Evolutionary conservation across 2,888 invertebrate genomes (phyloP).

Genomic region (Agrochola macilenta): DNA sequence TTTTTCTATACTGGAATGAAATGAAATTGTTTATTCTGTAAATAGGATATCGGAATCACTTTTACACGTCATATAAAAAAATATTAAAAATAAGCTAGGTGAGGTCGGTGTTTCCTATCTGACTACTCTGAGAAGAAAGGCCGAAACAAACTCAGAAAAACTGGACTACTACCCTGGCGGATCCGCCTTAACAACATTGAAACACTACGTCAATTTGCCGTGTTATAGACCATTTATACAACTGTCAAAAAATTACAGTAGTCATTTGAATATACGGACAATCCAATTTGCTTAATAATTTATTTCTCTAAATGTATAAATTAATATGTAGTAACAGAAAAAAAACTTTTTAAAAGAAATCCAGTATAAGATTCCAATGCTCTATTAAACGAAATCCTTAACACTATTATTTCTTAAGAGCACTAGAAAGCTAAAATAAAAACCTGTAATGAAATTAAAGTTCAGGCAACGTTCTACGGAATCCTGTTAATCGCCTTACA

Average conservation of each 20-base stretch:
- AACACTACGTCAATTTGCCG: no score
- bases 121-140: no score
- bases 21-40: no score
- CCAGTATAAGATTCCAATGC: neutral
- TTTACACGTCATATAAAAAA: no score
- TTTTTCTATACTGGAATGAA: no score
- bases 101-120: no score
- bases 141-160: no score
- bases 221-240: neutral
- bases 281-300: neutral
- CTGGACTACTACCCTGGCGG: no score
- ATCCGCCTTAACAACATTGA: no score
- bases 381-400: neutral
- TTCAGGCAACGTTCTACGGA: slow-evolving; percentile 56
- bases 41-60: no score
- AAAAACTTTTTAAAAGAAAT: slow-evolving; percentile 12
- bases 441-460: slow-evolving; percentile 61
- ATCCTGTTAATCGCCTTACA: slow-evolving; percentile 72
- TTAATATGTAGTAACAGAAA: neutral
- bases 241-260: neutral
- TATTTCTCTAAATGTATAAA: neutral
- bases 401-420: slow-evolving; percentile 24
- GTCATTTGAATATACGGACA: neutral
- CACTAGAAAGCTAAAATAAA: slow-evolving; percentile 38
- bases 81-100: no score